phyloP scores from a whole-genome alignment of 2,113 vertebrate species.

The Formicarius rufipectus region DNA sequence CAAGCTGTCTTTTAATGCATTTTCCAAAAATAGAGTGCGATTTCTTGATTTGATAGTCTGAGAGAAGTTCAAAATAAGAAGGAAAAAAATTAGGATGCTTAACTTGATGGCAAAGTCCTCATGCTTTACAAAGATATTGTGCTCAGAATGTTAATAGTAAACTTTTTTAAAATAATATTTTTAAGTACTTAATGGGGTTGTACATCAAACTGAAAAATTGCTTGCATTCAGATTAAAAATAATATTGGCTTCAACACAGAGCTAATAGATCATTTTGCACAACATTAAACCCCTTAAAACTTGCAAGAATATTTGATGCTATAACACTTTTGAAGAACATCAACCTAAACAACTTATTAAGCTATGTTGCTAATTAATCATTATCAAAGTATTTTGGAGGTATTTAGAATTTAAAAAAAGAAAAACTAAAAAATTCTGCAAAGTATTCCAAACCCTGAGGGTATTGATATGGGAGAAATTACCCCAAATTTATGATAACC shows the following conservation, averaged over 20 bases:
- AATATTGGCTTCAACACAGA: background rate
- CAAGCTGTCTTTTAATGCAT: background rate
- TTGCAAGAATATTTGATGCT: constrained; percentile 8
- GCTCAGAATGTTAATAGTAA: background rate
- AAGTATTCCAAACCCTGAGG: background rate
- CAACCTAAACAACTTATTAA: background rate
- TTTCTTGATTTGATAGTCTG: background rate
- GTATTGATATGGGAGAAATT: background rate
- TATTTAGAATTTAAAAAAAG: background rate
- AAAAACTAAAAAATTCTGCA: background rate
- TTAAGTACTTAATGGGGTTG: background rate
- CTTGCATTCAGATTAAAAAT: background rate
- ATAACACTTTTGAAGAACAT: background rate
- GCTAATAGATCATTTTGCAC: constrained; percentile 41
- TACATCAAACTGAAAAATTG: constrained; percentile 23
- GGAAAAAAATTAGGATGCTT: background rate
- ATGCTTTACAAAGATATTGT: background rate
- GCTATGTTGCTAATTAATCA: background rate
- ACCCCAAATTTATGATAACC: background rate
- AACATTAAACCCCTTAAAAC: constrained; percentile 7
- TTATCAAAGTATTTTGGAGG: background rate
- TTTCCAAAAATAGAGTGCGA: background rate
- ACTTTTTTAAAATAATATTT: background rate
- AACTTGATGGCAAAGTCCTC: background rate
- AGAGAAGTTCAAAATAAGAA: background rate